Base-by-base conservation (phyloP, 2,888 invertebrate genomes). In the Napeogenes sylphis region DNA sequence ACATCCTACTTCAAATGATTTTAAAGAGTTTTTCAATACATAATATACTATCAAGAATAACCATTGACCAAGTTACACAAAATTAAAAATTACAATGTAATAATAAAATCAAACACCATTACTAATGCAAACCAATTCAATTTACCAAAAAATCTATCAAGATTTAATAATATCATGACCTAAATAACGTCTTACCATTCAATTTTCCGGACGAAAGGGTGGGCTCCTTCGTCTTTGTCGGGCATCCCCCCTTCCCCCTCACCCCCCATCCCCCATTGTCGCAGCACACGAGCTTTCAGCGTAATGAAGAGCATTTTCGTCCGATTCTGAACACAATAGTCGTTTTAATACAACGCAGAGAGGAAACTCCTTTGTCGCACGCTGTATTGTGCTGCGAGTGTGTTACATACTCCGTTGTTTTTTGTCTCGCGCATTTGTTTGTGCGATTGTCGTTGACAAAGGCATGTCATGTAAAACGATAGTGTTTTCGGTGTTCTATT, bases 231-330 rank as follows among this genome's bases (percentile, higher is more conserved):
- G 84, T 84, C 87, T 87, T 87, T 87, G 86, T 76, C 75, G 77
- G 66, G 61, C 62, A 68, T 73, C 74, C 70, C 63, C 75, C 76
- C 78, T 78, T 77, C 77, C 71, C 74, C 78, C 77, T 79, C 62
- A 75, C 77, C 78, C 78, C 78, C 77, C 71, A 73, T 78, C 78
- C 79, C 73, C 85, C 82, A 90, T 90, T 90, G 90, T 90, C 85
- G 85, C 83, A 85, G 87, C 87, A 90, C 85, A 87, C 87, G 85
- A 89, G 91, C 91, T 91, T 90, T 91, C 91, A 90, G 84, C 85
- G 88, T 91, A 91, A 91, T 91, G 91, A 91, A 91, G 91, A 91
- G 90, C 89, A 91, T 91, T 91, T 91, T 91, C 90, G 91, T 90
- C 89, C 90, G 90, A 91, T 91, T 91, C 85, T 75, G 83, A 78